Percentiles rank a stretch among this genome's conserved stretches.
These are phyloP conservation scores for Hemistola chrysoprasaria DNA, from an alignment of 2,888 invertebrate species.

Conservation along the genomic window DNA sequence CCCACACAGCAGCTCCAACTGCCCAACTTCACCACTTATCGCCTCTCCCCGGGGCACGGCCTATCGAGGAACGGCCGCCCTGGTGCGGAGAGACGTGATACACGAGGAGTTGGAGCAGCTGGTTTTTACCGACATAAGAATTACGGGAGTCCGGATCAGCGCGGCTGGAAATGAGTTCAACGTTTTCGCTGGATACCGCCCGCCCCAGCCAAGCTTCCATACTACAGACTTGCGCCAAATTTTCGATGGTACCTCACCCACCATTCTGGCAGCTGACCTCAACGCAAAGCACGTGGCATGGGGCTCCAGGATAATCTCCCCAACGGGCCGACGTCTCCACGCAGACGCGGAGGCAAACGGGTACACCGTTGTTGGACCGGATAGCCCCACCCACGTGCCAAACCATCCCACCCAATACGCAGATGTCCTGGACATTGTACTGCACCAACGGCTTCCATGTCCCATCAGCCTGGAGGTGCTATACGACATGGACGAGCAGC, in stretches of 20 bases:
- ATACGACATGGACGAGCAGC: slow-evolving; percentile 1
- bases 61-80: not conserved
- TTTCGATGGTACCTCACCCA: not conserved
- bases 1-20: not conserved
- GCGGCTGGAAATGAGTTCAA: not conserved
- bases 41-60: not conserved
- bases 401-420: not conserved
- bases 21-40: not conserved
- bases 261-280: not conserved
- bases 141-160: not conserved
- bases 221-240: not conserved
- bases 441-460: not conserved
- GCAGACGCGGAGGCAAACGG: not conserved
- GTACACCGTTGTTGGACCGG: not conserved
- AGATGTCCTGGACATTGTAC: not conserved
- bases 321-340: not conserved
- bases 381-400: not conserved
- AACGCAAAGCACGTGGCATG: slow-evolving; percentile 1
- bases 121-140: not conserved
- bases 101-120: not conserved
- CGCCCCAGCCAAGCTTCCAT: not conserved
- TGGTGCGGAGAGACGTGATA: not conserved
- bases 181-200: slow-evolving; percentile 4
- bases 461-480: not conserved
- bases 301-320: not conserved